Percentiles rank a stretch among this genome's conserved stretches.
Evolutionary conservation across 1,140 invertebrate species (phyloP).

Genomic region (Phocides pigmalion): DNA sequence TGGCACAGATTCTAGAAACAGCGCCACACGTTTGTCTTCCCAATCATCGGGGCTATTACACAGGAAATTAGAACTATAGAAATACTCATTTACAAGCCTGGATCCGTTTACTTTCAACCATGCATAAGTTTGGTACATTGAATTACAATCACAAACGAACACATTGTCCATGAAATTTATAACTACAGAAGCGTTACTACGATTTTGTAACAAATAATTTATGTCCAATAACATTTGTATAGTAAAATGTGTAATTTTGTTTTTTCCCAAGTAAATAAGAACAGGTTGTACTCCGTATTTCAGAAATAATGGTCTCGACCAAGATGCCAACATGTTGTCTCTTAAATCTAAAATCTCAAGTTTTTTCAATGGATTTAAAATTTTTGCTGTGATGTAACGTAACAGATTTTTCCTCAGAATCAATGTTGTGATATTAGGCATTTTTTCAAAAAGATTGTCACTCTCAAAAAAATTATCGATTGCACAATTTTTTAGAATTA

Average conservation of each 20-base stretch:
- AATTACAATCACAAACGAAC: slow-evolving; percentile 82
- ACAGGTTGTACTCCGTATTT: slow-evolving; percentile 56
- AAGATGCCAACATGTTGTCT: slow-evolving; percentile 78
- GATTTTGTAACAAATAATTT: slow-evolving; percentile 65
- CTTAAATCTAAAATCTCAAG: slow-evolving; percentile 79
- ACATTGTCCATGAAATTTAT: slow-evolving; percentile 82
- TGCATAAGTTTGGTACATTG: slow-evolving; percentile 65
- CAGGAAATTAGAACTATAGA: slow-evolving; percentile 56
- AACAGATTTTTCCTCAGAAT: slow-evolving; percentile 80
- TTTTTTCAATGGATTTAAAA: slow-evolving; percentile 71
- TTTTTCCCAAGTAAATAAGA: slow-evolving; percentile 74
- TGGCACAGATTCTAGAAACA: slow-evolving; percentile 65
- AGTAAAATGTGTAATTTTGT: slow-evolving; percentile 84
- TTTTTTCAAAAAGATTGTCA: slow-evolving; percentile 79
- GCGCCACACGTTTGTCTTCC: slow-evolving; percentile 64
- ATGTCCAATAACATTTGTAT: slow-evolving; percentile 84
- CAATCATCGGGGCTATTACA: slow-evolving; percentile 73
- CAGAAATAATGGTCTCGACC: slow-evolving; percentile 79
- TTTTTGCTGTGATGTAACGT: slow-evolving; percentile 64
- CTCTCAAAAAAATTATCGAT: slow-evolving; percentile 74
- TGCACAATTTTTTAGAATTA: slow-evolving; percentile 80
- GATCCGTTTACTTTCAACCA: slow-evolving; percentile 70
- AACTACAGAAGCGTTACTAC: slow-evolving; percentile 45
- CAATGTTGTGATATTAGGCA: slow-evolving; percentile 79
- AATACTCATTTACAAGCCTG: slow-evolving; percentile 50